Base-by-base conservation (phyloP, 2,888 invertebrate genomes). In the Stenchaetothrips biformis region DNA sequence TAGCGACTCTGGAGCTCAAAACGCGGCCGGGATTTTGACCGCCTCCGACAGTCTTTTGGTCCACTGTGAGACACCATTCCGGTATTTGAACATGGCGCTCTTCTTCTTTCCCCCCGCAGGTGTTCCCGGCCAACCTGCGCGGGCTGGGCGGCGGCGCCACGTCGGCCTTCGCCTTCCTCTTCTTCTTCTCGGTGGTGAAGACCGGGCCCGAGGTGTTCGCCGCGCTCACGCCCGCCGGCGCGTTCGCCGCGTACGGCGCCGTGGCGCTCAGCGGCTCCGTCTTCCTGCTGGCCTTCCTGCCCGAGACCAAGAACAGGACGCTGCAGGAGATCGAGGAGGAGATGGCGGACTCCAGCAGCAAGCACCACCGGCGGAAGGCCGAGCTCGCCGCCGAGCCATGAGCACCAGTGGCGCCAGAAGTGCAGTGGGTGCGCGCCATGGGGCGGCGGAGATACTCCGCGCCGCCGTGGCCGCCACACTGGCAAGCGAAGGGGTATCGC, bases 241-340 rank as follows among this genome's bases (percentile, higher is more conserved):
- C 91, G n/a, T 93, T 92, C 86, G 85, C 90, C 1, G 85, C 89
- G 80, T 93, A 92, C 84, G 92, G 91, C 37, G 81, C 87, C 0
- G 87, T 92, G 82, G 89, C 92, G 0, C 85, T 91, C 0, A 48
- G 90, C 9, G 92, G 92, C 4, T 90, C 91, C 37, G 82, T 88
- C 3, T 87, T 91, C 79, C 86, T 92, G 81, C 91, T 89, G 84
- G 88, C 89, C 79, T 89, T 89, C 81, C 85, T 93, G 77, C 93
- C 93, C 1, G 92, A 93, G 86, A 93, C 93, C 0, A 91, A 90
- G 84, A 91, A 92, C 4, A 92, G 90, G 83, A 91, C 92, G 48
- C 86, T 93, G 79, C 88, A 91, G 82, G 91, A 93, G 85, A 93
- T 93, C 82, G 92, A 93, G 84, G 90, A 81, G 48, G 78, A 74